Base-by-base conservation (phyloP, 2,888 invertebrate species). In the Tipula confusa region DNA sequence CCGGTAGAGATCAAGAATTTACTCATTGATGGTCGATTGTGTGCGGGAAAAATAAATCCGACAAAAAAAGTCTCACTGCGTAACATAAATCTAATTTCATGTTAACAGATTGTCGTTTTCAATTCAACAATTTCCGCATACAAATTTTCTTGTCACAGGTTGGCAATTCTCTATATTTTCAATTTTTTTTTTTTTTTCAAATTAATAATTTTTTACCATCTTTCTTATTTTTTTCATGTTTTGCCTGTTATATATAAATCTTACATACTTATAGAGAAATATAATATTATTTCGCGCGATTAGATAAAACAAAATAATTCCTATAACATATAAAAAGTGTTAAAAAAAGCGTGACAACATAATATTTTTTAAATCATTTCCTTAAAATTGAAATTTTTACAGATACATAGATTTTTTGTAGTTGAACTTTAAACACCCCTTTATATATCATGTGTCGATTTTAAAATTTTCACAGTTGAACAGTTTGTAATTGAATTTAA, bases 271-370 rank as follows among this genome's bases (percentile, higher is more conserved):
- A n/a, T n/a, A n/a, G n/a, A n/a, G n/a, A 33, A 33, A 33, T 24
- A 24, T 64, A 64, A n/a, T 64, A 24, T 24, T 64, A 7, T 24
- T 13, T 18, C 24, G 64, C 64, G 64, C 64, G 64, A 64, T 64
- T 64, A 64, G 64, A 64, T 64, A 64, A 64, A 3, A 31, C 7
- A 31, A 38, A 64, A 64, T 9, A 64, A 24, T 11, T 24, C 64
- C 64, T 64, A n/a, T n/a, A 64, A 64, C 24, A 64, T 64, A 64
- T n/a, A 64, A 64, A 64, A 64, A 64, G 64, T 64, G 64, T 64
- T 64, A 64, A 64, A 64, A n/a, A 64, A 64, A 64, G 64, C 64
- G 64, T 64, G 64, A 64, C 64, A 64, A 64, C 64, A 64, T 64
- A 64, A 64, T n/a, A n/a, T 64, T 64, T 64, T 64, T 64, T 64